phyloP scores from a whole-genome alignment of 2,797 vertebrate species.

The Myiothlypis coronata region DNA sequence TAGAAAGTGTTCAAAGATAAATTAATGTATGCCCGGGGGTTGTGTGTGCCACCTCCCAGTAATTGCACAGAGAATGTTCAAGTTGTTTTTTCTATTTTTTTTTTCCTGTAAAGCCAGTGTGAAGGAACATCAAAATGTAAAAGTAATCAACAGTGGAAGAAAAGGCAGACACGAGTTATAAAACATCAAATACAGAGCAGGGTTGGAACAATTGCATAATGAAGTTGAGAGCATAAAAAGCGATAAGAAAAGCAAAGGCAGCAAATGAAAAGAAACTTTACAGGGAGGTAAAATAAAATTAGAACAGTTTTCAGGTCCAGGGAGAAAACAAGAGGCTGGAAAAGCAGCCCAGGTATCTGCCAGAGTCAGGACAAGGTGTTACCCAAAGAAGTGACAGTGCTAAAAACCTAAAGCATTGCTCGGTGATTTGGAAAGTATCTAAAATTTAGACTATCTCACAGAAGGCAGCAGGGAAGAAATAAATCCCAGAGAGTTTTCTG shows the following conservation, averaged over 20 bases:
- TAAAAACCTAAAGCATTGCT: not conserved
- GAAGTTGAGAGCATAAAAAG: conserved; percentile 38
- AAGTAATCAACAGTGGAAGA: conserved; percentile 56
- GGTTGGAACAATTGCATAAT: conserved; percentile 56
- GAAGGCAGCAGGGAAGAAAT: not conserved
- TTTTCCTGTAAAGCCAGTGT: conserved; percentile 23
- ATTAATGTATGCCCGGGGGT: conserved; percentile 55
- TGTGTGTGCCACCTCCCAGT: conserved; percentile 15
- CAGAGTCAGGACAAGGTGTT: not conserved
- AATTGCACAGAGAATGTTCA: conserved; percentile 40
- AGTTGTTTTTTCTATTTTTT: not conserved
- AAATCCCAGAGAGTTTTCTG: not conserved
- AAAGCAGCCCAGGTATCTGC: not conserved
- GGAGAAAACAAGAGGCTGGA: not conserved
- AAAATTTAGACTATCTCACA: not conserved
- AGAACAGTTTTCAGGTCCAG: not conserved
- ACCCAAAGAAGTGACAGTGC: not conserved
- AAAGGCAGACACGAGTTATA: conserved; percentile 46
- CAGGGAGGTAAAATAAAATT: conserved; percentile 2
- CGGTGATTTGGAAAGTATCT: not conserved
- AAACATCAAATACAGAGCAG: conserved; percentile 48
- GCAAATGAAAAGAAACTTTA: not conserved
- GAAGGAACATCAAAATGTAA: conserved; percentile 38
- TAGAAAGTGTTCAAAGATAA: conserved; percentile 58
- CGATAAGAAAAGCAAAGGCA: conserved; percentile 39